phyloP scores from a whole-genome alignment of 1,140 invertebrate species.

The Stenopsyche tienmushanensis region DNA sequence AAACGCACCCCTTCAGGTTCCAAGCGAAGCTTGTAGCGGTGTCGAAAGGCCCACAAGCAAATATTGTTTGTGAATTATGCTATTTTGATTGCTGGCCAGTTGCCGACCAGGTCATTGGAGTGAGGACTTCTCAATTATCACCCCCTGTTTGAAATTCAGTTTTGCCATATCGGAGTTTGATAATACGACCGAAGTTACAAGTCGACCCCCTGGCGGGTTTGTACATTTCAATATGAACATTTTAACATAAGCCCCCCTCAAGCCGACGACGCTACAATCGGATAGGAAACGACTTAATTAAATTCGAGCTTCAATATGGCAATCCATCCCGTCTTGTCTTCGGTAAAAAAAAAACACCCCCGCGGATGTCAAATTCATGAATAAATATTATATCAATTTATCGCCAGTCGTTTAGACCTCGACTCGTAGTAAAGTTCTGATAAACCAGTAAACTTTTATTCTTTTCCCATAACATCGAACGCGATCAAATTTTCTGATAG shows the following conservation, averaged over 20 bases:
- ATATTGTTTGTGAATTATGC: conserved; percentile 19
- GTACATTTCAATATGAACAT: neutral
- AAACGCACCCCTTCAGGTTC: neutral
- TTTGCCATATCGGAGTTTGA: neutral
- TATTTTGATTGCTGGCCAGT: conserved; percentile 22
- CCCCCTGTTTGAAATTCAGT: conserved; percentile 21
- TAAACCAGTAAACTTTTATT: conserved; percentile 29
- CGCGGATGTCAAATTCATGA: too few relatives aligned
- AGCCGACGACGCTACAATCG: neutral
- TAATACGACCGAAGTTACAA: conserved; percentile 1
- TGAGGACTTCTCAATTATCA: conserved; percentile 15
- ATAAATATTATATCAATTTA: too few relatives aligned
- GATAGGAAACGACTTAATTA: neutral
- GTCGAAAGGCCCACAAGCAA: too few relatives aligned
- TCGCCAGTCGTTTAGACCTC: too few relatives aligned
- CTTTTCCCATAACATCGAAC: conserved; percentile 7
- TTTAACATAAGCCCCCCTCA: neutral
- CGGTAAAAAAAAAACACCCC: too few relatives aligned
- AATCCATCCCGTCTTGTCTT: too few relatives aligned
- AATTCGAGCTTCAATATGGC: neutral
- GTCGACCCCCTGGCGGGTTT: neutral
- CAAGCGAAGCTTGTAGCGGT: too few relatives aligned
- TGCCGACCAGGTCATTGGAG: neutral
- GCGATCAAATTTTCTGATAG: conserved; percentile 39
- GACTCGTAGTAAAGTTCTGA: too few relatives aligned